Evolutionary conservation across 2,888 invertebrate species (phyloP).

Genomic region (Lepidochitona cinerea): DNA sequence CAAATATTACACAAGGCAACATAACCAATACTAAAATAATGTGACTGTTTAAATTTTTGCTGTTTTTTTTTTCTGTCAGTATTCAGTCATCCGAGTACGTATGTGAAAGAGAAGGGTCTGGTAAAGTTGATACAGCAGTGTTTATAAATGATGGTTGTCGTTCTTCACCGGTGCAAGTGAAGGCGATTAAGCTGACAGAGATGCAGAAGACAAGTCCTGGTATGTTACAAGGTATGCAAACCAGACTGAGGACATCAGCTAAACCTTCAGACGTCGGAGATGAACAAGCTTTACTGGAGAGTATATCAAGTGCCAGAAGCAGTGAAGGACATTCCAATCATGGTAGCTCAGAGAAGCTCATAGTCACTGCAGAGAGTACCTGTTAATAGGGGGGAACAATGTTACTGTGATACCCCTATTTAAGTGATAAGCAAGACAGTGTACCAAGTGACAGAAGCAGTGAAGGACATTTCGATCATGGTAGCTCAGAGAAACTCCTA

Average conservation of each 20-base stretch:
- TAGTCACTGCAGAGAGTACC: not conserved
- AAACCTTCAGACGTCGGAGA: not conserved
- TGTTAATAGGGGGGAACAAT: too few species aligned
- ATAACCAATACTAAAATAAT: not conserved
- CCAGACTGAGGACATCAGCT: not conserved
- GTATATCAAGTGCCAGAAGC: not conserved
- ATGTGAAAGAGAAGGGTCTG: not conserved
- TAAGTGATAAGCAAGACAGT: too few species aligned
- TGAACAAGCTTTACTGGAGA: not conserved
- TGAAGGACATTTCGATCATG: too few species aligned
- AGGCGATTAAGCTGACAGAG: not conserved
- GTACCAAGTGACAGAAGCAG: not conserved
- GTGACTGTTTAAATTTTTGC: not conserved
- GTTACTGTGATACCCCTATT: too few species aligned
- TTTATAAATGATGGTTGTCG: not conserved
- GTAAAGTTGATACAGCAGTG: not conserved
- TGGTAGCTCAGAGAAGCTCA: not conserved
- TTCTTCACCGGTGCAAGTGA: not conserved
- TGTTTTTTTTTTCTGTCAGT: not conserved
- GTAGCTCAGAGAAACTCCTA: too few species aligned
- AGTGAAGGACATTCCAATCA: not conserved
- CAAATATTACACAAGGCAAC: not conserved
- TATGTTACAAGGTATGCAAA: not conserved
- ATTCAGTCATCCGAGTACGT: not conserved
- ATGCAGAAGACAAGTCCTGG: not conserved